Base-by-base conservation (phyloP, 2,888 invertebrate species). In the Automeris io region DNA sequence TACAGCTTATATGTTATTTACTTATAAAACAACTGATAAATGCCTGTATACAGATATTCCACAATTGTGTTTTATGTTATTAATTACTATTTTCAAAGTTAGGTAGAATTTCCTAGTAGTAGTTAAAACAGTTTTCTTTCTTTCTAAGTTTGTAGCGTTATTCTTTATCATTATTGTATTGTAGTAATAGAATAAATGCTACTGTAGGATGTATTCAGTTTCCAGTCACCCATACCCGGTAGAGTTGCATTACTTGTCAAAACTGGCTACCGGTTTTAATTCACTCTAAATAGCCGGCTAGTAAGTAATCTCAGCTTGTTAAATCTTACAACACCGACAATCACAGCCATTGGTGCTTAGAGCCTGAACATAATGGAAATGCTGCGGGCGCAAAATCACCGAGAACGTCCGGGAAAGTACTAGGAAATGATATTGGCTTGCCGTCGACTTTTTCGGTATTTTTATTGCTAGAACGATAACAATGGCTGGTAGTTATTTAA, bases 321-420 rank as follows among this genome's bases (percentile, higher is more conserved):
- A 64, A 45, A 44, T 33, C 49, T 74, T 74, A 59, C 64, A 57
- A 68, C 61, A 72, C 43, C 51, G 42, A 42, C 54, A 51, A 62
- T 61, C 54, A 52, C 47, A 36, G 46, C 43, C 57, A 57, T 60
- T 57, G 51, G 51, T 51, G 46, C 59, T 65, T 63, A 59, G 47
- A 57, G 51, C 29, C 16, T 26, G 39, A 11, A 59, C 53, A 64
- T 58, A 67, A 74, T 67, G 54, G 58, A 57, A 58, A 57, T 45
- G 47, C 56, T 58, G 54, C 64, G 70, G 63, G 67, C 61, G 59
- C 59, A 53, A 63, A 69, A 65, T 64, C 47, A 57, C 48, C 54
- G 40, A 45, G 60, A 48, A 68, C 69, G 66, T 78, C 75, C 74
- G 79, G 69, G 74, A 77, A 78, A 79, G 75, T 65, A 47, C 46